Evolutionary conservation across 92 coral and sea anemone genomes (phyloP).

Genomic region (Anthopleura xanthogrammica): DNA sequence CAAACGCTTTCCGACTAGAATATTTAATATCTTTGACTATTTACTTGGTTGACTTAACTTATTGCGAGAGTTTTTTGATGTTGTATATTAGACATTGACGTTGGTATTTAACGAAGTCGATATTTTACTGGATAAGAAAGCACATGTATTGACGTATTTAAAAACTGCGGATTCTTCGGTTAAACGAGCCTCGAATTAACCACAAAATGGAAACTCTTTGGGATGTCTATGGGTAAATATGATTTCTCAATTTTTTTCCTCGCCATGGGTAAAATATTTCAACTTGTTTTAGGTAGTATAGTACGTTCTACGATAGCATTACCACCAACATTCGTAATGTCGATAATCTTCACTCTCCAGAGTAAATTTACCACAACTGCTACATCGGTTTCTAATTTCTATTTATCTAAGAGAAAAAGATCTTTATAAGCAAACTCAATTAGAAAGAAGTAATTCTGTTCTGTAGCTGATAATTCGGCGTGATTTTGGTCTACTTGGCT

Average conservation of each 20-base stretch:
- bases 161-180: neutral
- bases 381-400: neutral
- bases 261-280: neutral
- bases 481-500: neutral
- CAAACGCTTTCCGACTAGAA: neutral
- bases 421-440: neutral
- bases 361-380: neutral
- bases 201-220: slow-evolving; percentile 14
- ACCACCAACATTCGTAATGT: neutral
- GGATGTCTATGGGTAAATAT: slow-evolving; percentile 27
- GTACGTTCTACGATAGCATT: neutral
- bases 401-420: neutral
- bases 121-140: neutral
- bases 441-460: neutral
- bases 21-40: neutral
- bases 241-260: neutral
- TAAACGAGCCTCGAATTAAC: neutral
- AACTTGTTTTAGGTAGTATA: neutral
- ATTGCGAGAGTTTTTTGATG: neutral
- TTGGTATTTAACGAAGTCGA: neutral
- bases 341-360: neutral
- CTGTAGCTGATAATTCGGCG: neutral
- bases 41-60: slow-evolving; percentile 1
- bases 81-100: neutral
- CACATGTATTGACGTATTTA: neutral